Conservation (phyloP, 1,140 invertebrate genomes). For the Caenorhabditis latens region DNA sequence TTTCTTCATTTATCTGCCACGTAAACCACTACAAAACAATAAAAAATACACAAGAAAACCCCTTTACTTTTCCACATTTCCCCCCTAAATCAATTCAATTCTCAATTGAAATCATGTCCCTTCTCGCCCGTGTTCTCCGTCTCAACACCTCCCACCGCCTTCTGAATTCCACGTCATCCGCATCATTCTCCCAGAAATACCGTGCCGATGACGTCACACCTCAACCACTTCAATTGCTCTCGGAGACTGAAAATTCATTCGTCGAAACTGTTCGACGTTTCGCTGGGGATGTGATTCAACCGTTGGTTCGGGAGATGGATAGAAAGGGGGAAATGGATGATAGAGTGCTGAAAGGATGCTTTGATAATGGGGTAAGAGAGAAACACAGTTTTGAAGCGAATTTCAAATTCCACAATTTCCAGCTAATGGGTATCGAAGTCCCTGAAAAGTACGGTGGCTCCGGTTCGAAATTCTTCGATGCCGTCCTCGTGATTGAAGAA, state of each 20-base stretch:
- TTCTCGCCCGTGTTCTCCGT: background rate
- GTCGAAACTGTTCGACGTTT: constrained; percentile 83
- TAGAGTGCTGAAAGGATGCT: constrained; percentile 45
- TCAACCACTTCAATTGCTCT: background rate
- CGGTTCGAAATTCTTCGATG: constrained; percentile 88
- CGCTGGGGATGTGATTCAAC: constrained; percentile 88
- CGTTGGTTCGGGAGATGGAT: constrained; percentile 92
- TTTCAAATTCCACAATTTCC: constrained; percentile 49
- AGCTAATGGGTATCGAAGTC: constrained; percentile 94
- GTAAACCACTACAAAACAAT: too few species aligned
- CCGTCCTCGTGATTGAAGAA: constrained; percentile 91
- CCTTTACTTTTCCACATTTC: too few species aligned
- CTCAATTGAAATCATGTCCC: background rate
- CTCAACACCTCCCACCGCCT: background rate
- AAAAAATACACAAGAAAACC: too few species aligned
- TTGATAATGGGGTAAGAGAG: constrained; percentile 83
- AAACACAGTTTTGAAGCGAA: background rate
- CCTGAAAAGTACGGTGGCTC: constrained; percentile 88
- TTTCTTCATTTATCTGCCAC: too few species aligned
- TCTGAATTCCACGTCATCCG: background rate
- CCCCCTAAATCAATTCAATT: too few species aligned
- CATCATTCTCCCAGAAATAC: background rate
- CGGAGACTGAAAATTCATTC: background rate
- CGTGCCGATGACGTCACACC: background rate
- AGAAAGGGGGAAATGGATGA: constrained; percentile 85